Base-by-base conservation (phyloP, 2,888 invertebrate species). In the Cephus spinipes region DNA sequence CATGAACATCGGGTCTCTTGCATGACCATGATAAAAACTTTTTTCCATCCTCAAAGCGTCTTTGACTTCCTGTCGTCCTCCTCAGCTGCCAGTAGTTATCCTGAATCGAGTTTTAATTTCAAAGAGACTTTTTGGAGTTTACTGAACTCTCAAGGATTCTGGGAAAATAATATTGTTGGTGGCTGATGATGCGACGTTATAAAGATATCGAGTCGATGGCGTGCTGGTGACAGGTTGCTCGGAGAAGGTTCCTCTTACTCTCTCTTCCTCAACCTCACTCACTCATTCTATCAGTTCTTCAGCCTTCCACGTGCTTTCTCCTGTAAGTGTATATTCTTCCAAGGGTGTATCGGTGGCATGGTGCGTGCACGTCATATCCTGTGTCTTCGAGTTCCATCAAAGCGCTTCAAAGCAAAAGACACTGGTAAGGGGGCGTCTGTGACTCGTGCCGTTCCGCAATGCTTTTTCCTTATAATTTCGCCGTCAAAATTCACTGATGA, bases 151-250 rank as follows among this genome's bases (percentile, higher is more conserved):
- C 55, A 3, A 55, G 55, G 1, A 55, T 23, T 79, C 79, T 79
- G 79, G 82, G 83, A 85, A 88, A 86, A 87, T 88, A 89, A 88
- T 88, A 85, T 87, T 84, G 85, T 83, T 75, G 33, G 74, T 74
- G 78, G 30, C 73, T 83, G 84, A 84, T 85, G 87, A 87, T 87
- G 85, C 85, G 83, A 86, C 84, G 85, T 85, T 85, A 88, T 87
- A 89, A 87, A 89, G 87, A 89, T 89, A 89, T 89, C 83, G 88
- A 87, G 87, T 86, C 84, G 85, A 83, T 75, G 77, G 85, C 83
- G 87, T 89, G 89, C 81, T 80, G 79, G 81, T 89, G 89, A 89
- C 89, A 89, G 89, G 79, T 83, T 86, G 86, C 81, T 31, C 73
- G 34, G 33, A 71, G 88, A 83, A 85, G 81, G 79, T 79, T 76